Conservation (phyloP, 2,113 vertebrate species). For the Mobula birostris region DNA sequence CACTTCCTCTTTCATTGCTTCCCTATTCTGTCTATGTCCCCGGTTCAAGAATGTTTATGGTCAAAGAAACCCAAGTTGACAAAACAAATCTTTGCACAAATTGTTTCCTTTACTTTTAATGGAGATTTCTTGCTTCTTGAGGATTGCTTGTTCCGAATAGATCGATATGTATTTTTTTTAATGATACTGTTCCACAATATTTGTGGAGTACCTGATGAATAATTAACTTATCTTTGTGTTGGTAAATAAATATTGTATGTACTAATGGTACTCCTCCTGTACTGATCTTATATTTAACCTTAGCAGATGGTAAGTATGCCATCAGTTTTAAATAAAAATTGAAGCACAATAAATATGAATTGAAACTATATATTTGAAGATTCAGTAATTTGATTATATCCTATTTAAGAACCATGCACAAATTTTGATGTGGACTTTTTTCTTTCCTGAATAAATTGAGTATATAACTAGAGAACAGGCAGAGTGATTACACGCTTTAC, state of each 20-base stretch:
- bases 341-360: constrained; percentile 38
- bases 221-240: constrained; percentile 79
- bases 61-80: constrained; percentile 34
- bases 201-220: constrained; percentile 70
- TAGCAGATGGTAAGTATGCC: constrained; percentile 37
- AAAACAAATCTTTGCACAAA: constrained; percentile 36
- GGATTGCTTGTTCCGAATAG: constrained; percentile 58
- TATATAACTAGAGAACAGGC: neutral
- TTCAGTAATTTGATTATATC: neutral
- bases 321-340: constrained; percentile 28
- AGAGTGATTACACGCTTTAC: too few species aligned
- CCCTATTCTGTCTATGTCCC: constrained; percentile 11
- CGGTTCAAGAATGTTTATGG: constrained; percentile 27
- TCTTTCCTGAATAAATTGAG: neutral
- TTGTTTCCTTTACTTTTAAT: constrained; percentile 30
- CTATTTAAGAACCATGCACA: neutral
- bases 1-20: neutral
- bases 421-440: neutral
- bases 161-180: constrained; percentile 59
- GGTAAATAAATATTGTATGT: constrained; percentile 80
- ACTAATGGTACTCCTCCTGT: constrained; percentile 43
- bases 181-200: constrained; percentile 77
- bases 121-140: constrained; percentile 31
- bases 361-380: constrained; percentile 33
- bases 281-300: constrained; percentile 38